Evolutionary conservation across 92 coral and sea anemone species (phyloP), one percentile per base, ranked within the genome.

Genomic region (Palythoa grandis): DNA sequence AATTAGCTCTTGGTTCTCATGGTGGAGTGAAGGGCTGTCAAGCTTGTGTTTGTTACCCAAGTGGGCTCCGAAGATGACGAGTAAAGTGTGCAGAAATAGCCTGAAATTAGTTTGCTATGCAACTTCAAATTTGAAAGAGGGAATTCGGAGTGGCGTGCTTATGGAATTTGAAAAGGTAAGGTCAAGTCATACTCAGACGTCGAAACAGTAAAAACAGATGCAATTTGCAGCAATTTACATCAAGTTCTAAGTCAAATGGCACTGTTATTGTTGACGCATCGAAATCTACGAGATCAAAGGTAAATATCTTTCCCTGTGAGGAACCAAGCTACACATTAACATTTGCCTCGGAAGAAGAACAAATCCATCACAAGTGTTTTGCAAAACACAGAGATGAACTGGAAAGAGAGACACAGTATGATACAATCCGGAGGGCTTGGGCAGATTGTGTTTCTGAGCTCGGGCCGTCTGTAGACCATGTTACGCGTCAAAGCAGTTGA

Each of bases 311-410:
- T 24, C 23, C 79, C 12, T 75, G 65, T 24, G 65, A 52, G 7
- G 79, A 75, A 7, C 79, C 40, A 20, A 75, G 65, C 79, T 75
- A 61, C 38, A 11, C 50, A n/a, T 53, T 75, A 53, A 74, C 78
- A 22, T 74, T 74, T 14, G 57, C 78, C 13, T 35, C 78, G 7
- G 78, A 50, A 52, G 78, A 74, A 50, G 78, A 48, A 5, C 47
- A 19, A 60, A 0, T 35, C 58, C 58, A 22, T n/a, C 60, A 74
- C 35, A 22, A n/a, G 24, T 35, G 9, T n/a, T 52, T 47, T 7
- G 78, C 61, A 48, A 74, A 52, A n/a, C 78, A 74, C 16, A 74
- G 38, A n/a, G 53, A 13, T 48, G 78, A 50, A 52, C 14, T 74
- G 7, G 78, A 74, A 52, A 74, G 78, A 74, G 78, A 74, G 24